A percentile compares a stretch with the other conserved stretches of the same genome.
Evolutionary conservation across 2,888 invertebrate genomes (phyloP).

Genomic region (Dicyrtoma fusca): DNA sequence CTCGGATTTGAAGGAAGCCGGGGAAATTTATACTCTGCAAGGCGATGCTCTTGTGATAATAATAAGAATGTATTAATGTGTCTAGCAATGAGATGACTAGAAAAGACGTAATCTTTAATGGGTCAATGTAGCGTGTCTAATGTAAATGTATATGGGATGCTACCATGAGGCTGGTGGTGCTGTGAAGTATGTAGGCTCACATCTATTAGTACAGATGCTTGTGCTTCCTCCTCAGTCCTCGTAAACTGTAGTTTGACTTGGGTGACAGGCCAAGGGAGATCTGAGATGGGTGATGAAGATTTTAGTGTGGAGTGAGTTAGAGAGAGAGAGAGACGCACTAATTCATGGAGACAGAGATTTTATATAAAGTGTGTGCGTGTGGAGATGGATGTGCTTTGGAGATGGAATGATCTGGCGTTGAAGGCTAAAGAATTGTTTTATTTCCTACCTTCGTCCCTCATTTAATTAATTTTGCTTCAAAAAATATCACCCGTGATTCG

Average conservation of each 20-base stretch:
- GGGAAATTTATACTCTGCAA: slow-evolving; percentile 23
- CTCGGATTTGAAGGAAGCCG: slow-evolving; percentile 18
- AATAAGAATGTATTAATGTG: slow-evolving; percentile 38
- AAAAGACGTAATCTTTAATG: slow-evolving; percentile 43
- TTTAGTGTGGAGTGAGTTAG: too few species aligned
- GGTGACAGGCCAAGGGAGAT: slow-evolving; percentile 4
- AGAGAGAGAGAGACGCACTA: too few species aligned
- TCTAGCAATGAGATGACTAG: slow-evolving; percentile 18
- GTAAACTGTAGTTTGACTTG: slow-evolving; percentile 23
- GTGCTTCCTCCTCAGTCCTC: neutral
- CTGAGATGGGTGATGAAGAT: neutral
- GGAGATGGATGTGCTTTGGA: too few species aligned
- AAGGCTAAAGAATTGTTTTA: too few species aligned
- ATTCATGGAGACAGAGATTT: too few species aligned
- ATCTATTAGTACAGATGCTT: neutral
- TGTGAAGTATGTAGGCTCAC: slow-evolving; percentile 13
- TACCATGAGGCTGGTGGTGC: too few species aligned
- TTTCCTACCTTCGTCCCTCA: too few species aligned
- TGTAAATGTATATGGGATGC: slow-evolving; percentile 40
- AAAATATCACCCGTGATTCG: too few species aligned
- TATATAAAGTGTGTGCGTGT: too few species aligned
- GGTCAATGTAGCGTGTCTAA: slow-evolving; percentile 52
- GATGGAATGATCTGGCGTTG: too few species aligned
- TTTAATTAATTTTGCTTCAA: too few species aligned
- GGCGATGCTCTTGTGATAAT: slow-evolving; percentile 34